Evolutionary conservation across 2,888 invertebrate species (phyloP).

Genomic region (Lepetodrilus schrolli): DNA sequence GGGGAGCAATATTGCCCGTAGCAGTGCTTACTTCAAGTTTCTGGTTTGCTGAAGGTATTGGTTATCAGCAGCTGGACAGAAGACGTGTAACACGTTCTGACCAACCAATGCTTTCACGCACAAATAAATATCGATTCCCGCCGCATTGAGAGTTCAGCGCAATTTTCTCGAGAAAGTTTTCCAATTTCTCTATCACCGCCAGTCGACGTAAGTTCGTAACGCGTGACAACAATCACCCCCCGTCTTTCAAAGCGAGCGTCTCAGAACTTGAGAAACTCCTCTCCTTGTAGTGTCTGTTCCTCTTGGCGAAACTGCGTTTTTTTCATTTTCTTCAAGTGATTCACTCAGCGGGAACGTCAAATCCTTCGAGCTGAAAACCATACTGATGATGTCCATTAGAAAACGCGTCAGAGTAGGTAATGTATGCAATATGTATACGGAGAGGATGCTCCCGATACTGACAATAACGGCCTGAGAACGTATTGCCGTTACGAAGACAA

Average conservation of each 20-base stretch:
- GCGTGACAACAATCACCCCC: no score
- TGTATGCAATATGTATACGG: background rate
- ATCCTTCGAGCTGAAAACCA: background rate
- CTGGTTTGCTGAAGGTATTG: background rate
- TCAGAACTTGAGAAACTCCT: no score
- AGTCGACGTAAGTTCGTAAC: no score
- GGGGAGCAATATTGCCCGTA: background rate
- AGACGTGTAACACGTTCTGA: background rate
- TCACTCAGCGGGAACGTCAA: background rate
- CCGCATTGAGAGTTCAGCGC: background rate
- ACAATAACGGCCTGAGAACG: no score
- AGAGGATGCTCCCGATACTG: no score
- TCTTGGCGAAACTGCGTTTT: background rate
- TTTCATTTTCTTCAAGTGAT: background rate
- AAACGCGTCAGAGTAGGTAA: background rate
- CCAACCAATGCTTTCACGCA: background rate
- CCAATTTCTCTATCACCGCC: no score
- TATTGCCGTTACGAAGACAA: no score
- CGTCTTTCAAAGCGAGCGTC: no score
- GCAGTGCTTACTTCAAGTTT: no score
- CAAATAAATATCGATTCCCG: conserved; percentile 9
- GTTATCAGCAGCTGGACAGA: background rate
- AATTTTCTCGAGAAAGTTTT: no score
- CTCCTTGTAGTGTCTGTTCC: background rate
- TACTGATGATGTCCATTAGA: background rate